These are phyloP conservation scores for Heliconius melpomene DNA, from an alignment of 1,140 invertebrate species.

Conservation along the genomic window DNA sequence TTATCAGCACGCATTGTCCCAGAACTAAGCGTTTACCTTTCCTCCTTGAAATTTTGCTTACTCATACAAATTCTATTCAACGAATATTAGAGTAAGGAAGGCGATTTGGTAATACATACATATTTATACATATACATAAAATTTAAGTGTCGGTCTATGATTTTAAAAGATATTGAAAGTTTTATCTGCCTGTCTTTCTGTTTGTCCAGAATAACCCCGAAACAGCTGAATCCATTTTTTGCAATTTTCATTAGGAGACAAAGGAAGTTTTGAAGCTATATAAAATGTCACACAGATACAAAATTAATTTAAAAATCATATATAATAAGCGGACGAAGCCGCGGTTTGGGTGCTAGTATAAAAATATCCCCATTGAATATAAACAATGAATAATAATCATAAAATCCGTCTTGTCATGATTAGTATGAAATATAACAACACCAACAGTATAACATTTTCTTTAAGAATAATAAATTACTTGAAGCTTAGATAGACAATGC, in stretches of 20 bases:
- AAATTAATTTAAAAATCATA: no score
- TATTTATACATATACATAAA: no score
- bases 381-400: background rate
- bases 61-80: background rate
- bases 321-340: no score
- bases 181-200: no score
- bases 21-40: constrained; percentile 13
- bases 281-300: no score
- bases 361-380: background rate
- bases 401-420: background rate
- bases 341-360: no score
- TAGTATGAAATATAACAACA: constrained; percentile 15
- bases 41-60: background rate
- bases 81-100: background rate
- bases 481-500: background rate
- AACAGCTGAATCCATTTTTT: no score
- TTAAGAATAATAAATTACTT: constrained; percentile 1
- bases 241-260: no score
- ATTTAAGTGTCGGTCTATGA: no score
- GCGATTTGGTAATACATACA: background rate
- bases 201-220: no score
- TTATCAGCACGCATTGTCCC: background rate
- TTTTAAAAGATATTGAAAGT: no score
- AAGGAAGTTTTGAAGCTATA: no score
- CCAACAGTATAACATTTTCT: background rate